phyloP scores from a whole-genome alignment of 2,888 invertebrate species.

The Ephialtes manifestator region DNA sequence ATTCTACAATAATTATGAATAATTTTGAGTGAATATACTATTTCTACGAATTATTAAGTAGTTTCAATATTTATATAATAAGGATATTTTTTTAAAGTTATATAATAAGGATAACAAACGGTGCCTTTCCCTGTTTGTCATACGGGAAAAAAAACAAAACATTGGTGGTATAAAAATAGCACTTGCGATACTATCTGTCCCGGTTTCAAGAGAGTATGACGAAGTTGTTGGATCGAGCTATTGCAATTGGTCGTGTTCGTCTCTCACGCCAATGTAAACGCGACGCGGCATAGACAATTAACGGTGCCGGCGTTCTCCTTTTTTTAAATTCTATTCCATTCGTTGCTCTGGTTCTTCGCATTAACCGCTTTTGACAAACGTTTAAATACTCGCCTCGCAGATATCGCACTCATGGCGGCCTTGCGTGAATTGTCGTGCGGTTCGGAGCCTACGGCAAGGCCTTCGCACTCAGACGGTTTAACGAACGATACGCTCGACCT shows the following conservation, averaged over 20 bases:
- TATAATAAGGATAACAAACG: too few species aligned
- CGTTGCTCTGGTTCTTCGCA: conserved; percentile 49
- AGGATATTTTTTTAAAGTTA: too few species aligned
- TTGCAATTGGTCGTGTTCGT: conserved; percentile 39
- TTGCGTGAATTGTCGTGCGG: conserved; percentile 59
- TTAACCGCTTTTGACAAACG: conserved; percentile 32
- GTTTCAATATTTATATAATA: too few species aligned
- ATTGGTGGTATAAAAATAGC: conserved; percentile 1
- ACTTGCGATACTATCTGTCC: conserved; percentile 10
- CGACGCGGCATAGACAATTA: conserved; percentile 53
- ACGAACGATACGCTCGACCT: conserved; percentile 58
- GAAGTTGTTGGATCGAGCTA: conserved; percentile 20
- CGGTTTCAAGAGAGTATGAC: conserved; percentile 24
- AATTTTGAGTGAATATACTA: too few species aligned
- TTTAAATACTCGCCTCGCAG: conserved; percentile 21
- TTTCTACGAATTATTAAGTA: too few species aligned
- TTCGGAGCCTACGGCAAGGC: conserved; percentile 48
- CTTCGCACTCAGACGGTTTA: conserved; percentile 56
- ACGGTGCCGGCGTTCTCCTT: conserved; percentile 51
- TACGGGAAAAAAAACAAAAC: background rate
- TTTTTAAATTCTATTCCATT: conserved; percentile 37
- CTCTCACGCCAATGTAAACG: conserved; percentile 64
- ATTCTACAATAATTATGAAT: too few species aligned
- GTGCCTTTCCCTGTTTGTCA: background rate
- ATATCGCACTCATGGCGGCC: conserved; percentile 56